Evolutionary conservation across 2,797 vertebrate genomes (phyloP), one percentile per base, ranked within the genome.

Genomic region (Propithecus deckenii): DNA sequence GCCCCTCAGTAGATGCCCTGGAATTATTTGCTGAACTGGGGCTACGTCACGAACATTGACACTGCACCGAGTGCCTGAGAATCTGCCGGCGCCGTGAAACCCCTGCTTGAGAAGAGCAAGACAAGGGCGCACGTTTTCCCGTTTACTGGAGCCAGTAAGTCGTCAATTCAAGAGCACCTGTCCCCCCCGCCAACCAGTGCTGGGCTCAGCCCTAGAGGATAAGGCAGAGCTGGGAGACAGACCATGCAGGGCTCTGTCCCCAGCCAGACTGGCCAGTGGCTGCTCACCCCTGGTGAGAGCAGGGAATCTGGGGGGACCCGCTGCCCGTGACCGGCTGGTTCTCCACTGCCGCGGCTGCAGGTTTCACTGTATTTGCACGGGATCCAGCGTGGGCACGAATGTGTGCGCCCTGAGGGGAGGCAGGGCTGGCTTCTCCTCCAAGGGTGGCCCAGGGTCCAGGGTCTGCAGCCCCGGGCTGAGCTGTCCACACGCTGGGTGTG

Each of bases 41-140:
- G 48, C 80, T 91, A 86, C 86, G 3, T 59, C 41, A 32, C 22
- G 52, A 74, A 96, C 55, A 59, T 96, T 93, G 84, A 86, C 90
- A 63, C n/a, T 46, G 20, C 20, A 22, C 52, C 43, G 46, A 80
- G 63, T 18, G 41, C 69, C 81, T 35, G 28, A 28, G 41, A 41
- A 71, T 81, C 74, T 55, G 28, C 87, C 7, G 74, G 83, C 23
- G 7, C 75, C 63, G 18, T 11, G 71, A 96, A 67, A 86, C 8
- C n/a, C 75, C 63, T 30, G 72, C 75, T 65, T 10, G 2, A 65
- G 61, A 67, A 63, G 75, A 67, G 43, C 17, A 38, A 46, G 38
- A 35, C 12, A 4, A 46, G 65, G 22, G 30, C 55, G 52, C 50
- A 0, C 13, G 61, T 18, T 17, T 43, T 23, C 46, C 41, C 41